These are phyloP conservation scores for Tromatobia lineatoria DNA, from an alignment of 2,888 invertebrate genomes.

Conservation along the genomic window DNA sequence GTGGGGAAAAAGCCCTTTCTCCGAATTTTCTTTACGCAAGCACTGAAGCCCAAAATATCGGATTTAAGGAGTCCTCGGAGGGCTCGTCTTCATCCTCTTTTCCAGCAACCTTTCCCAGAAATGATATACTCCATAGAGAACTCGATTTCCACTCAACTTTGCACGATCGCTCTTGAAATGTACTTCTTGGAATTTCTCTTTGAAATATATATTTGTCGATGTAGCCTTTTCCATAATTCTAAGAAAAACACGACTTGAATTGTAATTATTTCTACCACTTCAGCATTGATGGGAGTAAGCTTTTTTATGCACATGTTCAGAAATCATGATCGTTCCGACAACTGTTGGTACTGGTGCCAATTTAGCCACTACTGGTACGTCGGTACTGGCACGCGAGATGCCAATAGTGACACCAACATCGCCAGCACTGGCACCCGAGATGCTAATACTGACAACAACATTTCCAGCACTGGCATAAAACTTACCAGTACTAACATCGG, in stretches of 20 bases:
- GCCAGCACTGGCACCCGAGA: no score
- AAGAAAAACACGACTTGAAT: background rate
- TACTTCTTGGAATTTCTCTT: background rate
- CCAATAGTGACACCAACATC: no score
- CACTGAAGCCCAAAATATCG: constrained; percentile 12
- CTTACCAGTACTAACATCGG: no score
- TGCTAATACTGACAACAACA: no score
- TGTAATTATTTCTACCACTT: background rate
- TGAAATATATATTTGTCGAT: background rate
- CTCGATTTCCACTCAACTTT: constrained; percentile 8
- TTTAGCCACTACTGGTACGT: no score
- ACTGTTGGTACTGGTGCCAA: no score
- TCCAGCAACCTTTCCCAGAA: background rate
- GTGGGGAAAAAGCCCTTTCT: constrained; percentile 25
- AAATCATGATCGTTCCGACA: no score
- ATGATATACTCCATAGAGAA: background rate
- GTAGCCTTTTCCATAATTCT: background rate
- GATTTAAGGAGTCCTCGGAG: constrained; percentile 14
- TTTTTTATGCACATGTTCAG: background rate
- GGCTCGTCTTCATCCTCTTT: constrained; percentile 1
- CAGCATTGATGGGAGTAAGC: background rate
- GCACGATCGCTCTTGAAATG: background rate
- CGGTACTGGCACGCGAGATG: no score
- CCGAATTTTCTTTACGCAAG: constrained; percentile 45
- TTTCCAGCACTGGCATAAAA: no score